Conservation (phyloP, 1,140 invertebrate species). For the Leptinotarsa undecemlineata region DNA sequence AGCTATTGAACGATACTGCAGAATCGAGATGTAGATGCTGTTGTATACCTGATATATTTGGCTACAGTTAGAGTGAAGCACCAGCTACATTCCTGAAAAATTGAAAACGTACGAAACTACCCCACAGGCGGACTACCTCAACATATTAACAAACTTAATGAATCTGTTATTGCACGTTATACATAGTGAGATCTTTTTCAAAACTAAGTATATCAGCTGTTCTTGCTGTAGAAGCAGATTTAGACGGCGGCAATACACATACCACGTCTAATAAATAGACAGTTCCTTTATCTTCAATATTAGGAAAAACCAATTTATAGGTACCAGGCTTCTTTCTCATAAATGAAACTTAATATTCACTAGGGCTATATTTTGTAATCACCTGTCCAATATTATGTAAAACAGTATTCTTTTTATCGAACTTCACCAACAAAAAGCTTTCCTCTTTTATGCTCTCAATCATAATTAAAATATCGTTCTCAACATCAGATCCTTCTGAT, state of each 20-base stretch:
- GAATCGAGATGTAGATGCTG: no score
- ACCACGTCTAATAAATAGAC: no score
- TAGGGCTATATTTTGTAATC: conserved; percentile 5
- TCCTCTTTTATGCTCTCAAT: background rate
- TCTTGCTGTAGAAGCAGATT: no score
- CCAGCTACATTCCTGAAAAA: background rate
- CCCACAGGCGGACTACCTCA: background rate
- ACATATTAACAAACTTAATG: no score
- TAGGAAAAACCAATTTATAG: background rate
- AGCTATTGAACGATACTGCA: no score
- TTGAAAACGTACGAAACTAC: background rate
- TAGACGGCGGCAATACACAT: background rate
- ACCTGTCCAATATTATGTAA: background rate
- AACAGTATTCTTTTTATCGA: background rate
- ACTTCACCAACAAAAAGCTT: background rate
- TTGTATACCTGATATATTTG: background rate
- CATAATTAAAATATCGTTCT: conserved; percentile 1
- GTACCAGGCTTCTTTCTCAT: background rate
- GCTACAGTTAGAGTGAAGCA: background rate
- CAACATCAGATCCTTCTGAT: background rate
- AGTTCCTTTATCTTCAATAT: background rate
- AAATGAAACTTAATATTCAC: background rate
- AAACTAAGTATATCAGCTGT: no score
- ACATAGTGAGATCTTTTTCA: no score
- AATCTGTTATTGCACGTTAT: no score